phyloP scores from a whole-genome alignment of 2,888 invertebrate species.

The Barypeithes pellucidus region DNA sequence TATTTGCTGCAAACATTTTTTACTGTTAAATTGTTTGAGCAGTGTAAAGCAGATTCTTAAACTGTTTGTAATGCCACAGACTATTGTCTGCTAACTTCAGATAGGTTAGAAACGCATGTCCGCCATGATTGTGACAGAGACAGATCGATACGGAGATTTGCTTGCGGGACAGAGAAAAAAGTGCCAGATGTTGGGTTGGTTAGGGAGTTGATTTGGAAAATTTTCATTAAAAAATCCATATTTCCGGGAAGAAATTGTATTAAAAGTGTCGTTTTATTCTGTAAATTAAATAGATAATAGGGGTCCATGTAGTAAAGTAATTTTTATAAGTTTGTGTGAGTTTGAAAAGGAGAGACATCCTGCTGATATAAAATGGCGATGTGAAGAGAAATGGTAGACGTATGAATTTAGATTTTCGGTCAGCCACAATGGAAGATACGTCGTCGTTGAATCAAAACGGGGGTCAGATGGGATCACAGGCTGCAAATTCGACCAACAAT shows the following conservation, averaged over 20 bases:
- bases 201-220: slow-evolving; percentile 58
- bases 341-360: slow-evolving; percentile 38
- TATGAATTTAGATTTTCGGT: slow-evolving; percentile 66
- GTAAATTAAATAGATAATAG: slow-evolving; percentile 21
- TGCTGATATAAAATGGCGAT: slow-evolving; percentile 61
- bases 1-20: no score
- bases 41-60: no score
- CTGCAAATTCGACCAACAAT: slow-evolving; percentile 64
- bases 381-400: slow-evolving; percentile 61
- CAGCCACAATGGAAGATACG: slow-evolving; percentile 56
- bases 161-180: slow-evolving; percentile 46
- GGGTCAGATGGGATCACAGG: slow-evolving; percentile 72
- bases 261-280: slow-evolving; percentile 36
- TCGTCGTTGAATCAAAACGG: slow-evolving; percentile 66
- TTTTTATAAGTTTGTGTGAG: slow-evolving; percentile 29
- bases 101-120: slow-evolving; percentile 35
- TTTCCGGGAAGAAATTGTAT: slow-evolving; percentile 38
- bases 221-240: slow-evolving; percentile 54
- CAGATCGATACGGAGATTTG: slow-evolving; percentile 38
- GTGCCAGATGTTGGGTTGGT: slow-evolving; percentile 61
- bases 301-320: slow-evolving; percentile 32
- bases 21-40: not conserved
- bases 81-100: slow-evolving; percentile 5
- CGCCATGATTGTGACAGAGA: slow-evolving; percentile 45
- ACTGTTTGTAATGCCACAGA: not conserved